phyloP scores from a whole-genome alignment of 1,140 invertebrate species.

The Doryteuthis pealeii region DNA sequence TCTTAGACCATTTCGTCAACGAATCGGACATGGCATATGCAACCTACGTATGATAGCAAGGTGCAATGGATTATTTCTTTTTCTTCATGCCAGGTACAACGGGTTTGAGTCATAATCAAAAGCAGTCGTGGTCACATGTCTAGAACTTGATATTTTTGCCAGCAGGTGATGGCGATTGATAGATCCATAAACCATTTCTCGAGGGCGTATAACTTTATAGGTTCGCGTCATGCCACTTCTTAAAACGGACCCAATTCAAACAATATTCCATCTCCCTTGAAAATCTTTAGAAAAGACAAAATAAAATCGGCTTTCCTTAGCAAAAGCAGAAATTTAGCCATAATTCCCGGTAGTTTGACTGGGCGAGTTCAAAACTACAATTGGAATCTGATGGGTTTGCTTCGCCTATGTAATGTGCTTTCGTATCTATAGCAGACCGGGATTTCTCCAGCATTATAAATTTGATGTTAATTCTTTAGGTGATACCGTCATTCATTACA shows the following conservation, averaged over 20 bases:
- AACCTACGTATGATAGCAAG: slow-evolving; percentile 32
- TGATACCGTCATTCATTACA: slow-evolving; percentile 47
- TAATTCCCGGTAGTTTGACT: slow-evolving; percentile 41
- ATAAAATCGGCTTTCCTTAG: neutral
- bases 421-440: neutral
- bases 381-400: slow-evolving; percentile 49
- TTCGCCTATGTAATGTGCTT: slow-evolving; percentile 19
- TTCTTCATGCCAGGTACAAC: slow-evolving; percentile 40
- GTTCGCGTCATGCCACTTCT: slow-evolving; percentile 23
- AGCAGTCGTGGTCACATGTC: slow-evolving; percentile 27
- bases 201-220: slow-evolving; percentile 27
- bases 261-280: slow-evolving; percentile 30
- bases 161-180: slow-evolving; percentile 20
- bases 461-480: slow-evolving; percentile 43
- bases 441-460: slow-evolving; percentile 48
- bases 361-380: slow-evolving; percentile 44
- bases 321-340: slow-evolving; percentile 37
- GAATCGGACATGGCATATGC: slow-evolving; percentile 36
- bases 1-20: slow-evolving; percentile 25
- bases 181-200: slow-evolving; percentile 32
- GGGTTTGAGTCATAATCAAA: slow-evolving; percentile 37
- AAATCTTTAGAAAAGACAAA: neutral
- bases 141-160: slow-evolving; percentile 19
- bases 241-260: slow-evolving; percentile 35
- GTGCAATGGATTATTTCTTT: slow-evolving; percentile 33